Conservation (phyloP, 2,113 vertebrate genomes). For the Condylura cristata region DNA sequence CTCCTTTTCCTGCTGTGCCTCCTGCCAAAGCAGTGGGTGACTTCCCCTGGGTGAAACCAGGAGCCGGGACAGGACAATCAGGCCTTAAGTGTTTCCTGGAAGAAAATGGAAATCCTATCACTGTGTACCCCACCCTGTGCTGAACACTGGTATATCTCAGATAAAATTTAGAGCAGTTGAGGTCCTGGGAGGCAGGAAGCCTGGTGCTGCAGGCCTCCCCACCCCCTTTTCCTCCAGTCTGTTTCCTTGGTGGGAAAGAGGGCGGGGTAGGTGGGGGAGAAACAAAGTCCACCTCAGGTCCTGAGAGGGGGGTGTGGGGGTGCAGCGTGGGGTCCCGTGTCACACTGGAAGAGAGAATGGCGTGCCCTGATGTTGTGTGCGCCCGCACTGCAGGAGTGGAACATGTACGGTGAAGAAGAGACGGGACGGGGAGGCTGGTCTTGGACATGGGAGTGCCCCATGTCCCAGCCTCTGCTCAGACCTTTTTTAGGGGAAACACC, state of each 20-base stretch:
- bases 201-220: neutral
- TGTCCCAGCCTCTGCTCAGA: too few relatives aligned
- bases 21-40: neutral
- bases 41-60: neutral
- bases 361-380: fast-evolving
- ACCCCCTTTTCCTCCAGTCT: neutral
- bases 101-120: neutral
- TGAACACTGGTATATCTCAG: neutral
- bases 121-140: neutral
- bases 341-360: neutral
- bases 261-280: neutral
- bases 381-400: too few relatives aligned
- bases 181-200: neutral
- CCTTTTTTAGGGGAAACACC: neutral
- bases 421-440: neutral
- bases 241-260: neutral
- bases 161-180: neutral
- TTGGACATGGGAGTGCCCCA: neutral
- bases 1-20: neutral
- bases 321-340: neutral
- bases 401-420: neutral
- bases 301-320: neutral
- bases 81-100: neutral
- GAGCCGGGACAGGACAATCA: neutral
- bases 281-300: neutral